Conservation (phyloP, 1,140 invertebrate genomes). For the Papilio machaon region DNA sequence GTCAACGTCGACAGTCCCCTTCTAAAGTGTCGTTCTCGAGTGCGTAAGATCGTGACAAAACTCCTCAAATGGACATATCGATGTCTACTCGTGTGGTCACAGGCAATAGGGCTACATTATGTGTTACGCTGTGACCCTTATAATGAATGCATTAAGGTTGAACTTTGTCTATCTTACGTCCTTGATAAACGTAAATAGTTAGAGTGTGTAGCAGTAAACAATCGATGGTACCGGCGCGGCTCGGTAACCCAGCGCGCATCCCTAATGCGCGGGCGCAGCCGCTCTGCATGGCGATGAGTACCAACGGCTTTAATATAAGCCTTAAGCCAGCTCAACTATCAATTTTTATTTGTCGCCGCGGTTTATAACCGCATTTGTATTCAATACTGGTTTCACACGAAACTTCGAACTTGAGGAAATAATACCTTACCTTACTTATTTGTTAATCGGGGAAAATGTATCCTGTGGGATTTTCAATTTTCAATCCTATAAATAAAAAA, state of each 20-base stretch:
- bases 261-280: constrained; percentile 67
- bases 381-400: constrained; percentile 61
- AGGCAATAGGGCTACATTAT: constrained; percentile 37
- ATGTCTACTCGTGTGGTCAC: constrained; percentile 63
- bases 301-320: constrained; percentile 55
- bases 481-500: no score
- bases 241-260: constrained; percentile 67
- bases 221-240: constrained; percentile 68
- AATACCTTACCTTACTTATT: constrained; percentile 33
- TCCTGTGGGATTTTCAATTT: constrained; percentile 10
- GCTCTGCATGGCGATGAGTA: constrained; percentile 73
- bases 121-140: constrained; percentile 5
- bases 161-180: constrained; percentile 49
- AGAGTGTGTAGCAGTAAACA: constrained; percentile 61
- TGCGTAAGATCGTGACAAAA: constrained; percentile 74
- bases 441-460: constrained; percentile 27
- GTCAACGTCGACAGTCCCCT: constrained; percentile 71
- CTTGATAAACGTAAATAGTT: constrained; percentile 45
- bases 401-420: constrained; percentile 39
- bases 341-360: constrained; percentile 66
- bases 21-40: constrained; percentile 66
- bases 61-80: constrained; percentile 74
- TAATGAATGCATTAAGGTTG: constrained; percentile 48
- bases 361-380: constrained; percentile 74
- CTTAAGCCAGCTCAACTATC: constrained; percentile 61